Conservation (phyloP, 2,888 invertebrate species). For the Conomelus anceps region DNA sequence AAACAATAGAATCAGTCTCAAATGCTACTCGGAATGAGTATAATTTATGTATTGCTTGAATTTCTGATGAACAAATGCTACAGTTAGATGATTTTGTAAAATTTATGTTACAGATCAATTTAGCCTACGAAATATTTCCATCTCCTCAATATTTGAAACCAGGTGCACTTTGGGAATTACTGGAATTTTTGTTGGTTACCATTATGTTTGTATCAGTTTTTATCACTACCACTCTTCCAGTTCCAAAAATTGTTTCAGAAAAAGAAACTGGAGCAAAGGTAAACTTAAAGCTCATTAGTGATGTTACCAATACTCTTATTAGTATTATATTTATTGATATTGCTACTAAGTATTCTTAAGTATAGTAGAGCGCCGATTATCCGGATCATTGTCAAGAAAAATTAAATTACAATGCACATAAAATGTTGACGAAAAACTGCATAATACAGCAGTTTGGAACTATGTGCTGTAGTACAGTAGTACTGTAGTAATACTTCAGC, state of each 20-base stretch:
- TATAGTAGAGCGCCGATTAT: too few species aligned
- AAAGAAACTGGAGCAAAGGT: conserved; percentile 54
- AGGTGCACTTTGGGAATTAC: background rate
- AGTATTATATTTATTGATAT: too few species aligned
- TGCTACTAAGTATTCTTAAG: too few species aligned
- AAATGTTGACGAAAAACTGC: too few species aligned
- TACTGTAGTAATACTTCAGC: too few species aligned
- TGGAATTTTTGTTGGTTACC: background rate
- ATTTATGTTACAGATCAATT: background rate
- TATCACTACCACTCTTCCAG: conserved; percentile 37
- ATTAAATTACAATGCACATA: too few species aligned
- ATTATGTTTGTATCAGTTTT: background rate
- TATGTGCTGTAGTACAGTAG: too few species aligned
- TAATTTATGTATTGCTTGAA: background rate
- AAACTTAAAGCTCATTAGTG: too few species aligned
- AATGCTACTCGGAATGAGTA: background rate
- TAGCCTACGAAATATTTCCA: conserved; percentile 27
- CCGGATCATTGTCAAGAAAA: too few species aligned
- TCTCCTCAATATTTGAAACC: conserved; percentile 23
- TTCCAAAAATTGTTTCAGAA: conserved; percentile 53
- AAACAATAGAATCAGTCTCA: background rate
- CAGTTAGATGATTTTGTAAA: background rate
- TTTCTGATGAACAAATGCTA: background rate
- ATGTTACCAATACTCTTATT: too few species aligned
- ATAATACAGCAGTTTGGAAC: too few species aligned